phyloP scores from a whole-genome alignment of 2,888 invertebrate genomes.

The Lissonota sp. region DNA sequence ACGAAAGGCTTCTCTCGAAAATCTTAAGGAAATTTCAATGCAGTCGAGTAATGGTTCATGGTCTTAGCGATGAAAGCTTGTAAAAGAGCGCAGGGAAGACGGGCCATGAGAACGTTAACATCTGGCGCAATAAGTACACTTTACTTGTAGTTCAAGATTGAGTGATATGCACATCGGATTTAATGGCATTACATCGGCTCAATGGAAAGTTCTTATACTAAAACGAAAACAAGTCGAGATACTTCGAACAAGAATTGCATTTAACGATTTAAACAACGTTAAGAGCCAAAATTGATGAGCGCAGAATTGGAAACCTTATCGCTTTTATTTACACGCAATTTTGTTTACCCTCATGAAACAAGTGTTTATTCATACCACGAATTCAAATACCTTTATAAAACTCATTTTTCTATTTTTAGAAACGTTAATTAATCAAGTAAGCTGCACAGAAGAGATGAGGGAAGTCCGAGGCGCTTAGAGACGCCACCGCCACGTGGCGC shows the following conservation, averaged over 20 bases:
- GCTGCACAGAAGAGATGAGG: background rate
- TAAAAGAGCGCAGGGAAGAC: background rate
- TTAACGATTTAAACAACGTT: too few species aligned
- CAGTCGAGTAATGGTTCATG: constrained; percentile 11
- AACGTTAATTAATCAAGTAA: background rate
- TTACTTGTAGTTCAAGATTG: constrained; percentile 3
- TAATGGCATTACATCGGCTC: background rate
- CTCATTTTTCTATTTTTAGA: too few species aligned
- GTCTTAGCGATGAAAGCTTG: constrained; percentile 6
- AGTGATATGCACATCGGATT: background rate
- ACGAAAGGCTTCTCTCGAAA: background rate
- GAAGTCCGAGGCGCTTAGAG: constrained; percentile 1
- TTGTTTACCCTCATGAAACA: too few species aligned
- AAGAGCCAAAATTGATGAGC: too few species aligned
- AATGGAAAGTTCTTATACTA: background rate
- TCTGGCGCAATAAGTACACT: constrained; percentile 15
- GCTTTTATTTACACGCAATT: too few species aligned
- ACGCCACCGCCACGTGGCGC: background rate
- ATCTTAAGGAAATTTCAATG: constrained; percentile 12
- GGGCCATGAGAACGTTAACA: background rate
- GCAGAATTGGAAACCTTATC: too few species aligned
- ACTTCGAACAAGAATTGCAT: background rate
- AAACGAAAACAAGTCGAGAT: background rate
- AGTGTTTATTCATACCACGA: too few species aligned
- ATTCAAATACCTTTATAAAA: too few species aligned